phyloP scores from a whole-genome alignment of 2,113 vertebrate genomes.

The Pollachius pollachius region DNA sequence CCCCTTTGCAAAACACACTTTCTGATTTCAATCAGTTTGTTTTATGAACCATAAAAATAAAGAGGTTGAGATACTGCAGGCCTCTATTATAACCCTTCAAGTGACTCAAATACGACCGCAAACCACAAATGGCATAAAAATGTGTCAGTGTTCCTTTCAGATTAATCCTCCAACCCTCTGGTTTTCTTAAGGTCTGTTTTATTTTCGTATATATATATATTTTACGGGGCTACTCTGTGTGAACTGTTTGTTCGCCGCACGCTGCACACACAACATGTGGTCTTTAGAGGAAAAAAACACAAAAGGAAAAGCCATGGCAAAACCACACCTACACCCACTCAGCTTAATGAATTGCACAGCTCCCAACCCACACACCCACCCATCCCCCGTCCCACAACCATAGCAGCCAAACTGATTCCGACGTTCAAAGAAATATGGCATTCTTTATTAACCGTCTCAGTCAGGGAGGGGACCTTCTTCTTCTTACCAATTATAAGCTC shows the following conservation, averaged over 20 bases:
- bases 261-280: conserved; percentile 65
- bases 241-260: conserved; percentile 51
- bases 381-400: not conserved
- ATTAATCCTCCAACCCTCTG: conserved; percentile 60
- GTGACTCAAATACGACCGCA: conserved; percentile 58
- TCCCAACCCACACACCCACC: not conserved
- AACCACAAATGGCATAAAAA: conserved; percentile 59
- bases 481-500: not conserved
- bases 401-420: too few relatives aligned
- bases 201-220: not conserved
- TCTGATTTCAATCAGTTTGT: conserved; percentile 42
- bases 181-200: conserved; percentile 30
- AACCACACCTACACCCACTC: conserved; percentile 12
- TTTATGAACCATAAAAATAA: conserved; percentile 36
- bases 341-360: too few relatives aligned
- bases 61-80: conserved; percentile 47
- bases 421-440: too few relatives aligned
- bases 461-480: not conserved
- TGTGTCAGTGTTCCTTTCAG: conserved; percentile 70
- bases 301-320: conserved; percentile 43
- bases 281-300: conserved; percentile 30
- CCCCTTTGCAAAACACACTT: conserved; percentile 43
- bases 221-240: conserved; percentile 43
- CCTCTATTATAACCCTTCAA: conserved; percentile 44
- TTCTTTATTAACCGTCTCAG: too few relatives aligned